A percentile compares a stretch with the other conserved stretches of the same genome.
Evolutionary conservation across 2,888 invertebrate species (phyloP).

Genomic region (Heliconius ismenius): DNA sequence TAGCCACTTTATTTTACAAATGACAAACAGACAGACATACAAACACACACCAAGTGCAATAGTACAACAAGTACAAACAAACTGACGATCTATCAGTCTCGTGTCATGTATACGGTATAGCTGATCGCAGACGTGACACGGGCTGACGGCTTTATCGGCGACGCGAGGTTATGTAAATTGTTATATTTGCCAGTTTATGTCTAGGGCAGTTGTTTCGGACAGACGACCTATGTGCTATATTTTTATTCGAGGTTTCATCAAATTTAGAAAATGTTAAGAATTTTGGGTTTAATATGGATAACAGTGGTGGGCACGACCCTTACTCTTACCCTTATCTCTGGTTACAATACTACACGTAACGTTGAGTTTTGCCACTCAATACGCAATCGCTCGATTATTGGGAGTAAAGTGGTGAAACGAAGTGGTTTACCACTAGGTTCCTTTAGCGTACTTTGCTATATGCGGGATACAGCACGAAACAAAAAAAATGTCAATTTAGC

Average conservation of each 20-base stretch:
- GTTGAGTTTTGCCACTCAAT: too few relatives aligned
- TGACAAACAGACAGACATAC: not conserved
- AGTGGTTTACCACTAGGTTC: too few relatives aligned
- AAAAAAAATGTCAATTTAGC: too few relatives aligned
- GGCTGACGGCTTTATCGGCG: constrained; percentile 34
- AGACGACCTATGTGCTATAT: not conserved
- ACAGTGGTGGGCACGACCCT: too few relatives aligned
- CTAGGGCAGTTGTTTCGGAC: not conserved
- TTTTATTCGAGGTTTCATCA: not conserved
- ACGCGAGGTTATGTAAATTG: constrained; percentile 16
- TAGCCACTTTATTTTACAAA: not conserved
- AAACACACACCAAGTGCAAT: not conserved
- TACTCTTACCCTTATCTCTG: too few relatives aligned
- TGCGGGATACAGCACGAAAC: too few relatives aligned
- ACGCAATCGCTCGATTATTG: too few relatives aligned
- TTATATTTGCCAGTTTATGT: constrained; percentile 24
- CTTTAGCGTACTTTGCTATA: too few relatives aligned
- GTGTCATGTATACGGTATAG: not conserved
- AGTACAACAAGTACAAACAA: not conserved
- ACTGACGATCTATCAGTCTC: constrained; percentile 14
- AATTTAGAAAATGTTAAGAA: too few relatives aligned
- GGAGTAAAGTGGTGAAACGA: too few relatives aligned
- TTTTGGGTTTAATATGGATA: too few relatives aligned
- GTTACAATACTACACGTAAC: too few relatives aligned
- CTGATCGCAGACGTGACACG: constrained; percentile 30